phyloP scores from a whole-genome alignment of 1,140 invertebrate species.

The Brachionus calyciflorus region DNA sequence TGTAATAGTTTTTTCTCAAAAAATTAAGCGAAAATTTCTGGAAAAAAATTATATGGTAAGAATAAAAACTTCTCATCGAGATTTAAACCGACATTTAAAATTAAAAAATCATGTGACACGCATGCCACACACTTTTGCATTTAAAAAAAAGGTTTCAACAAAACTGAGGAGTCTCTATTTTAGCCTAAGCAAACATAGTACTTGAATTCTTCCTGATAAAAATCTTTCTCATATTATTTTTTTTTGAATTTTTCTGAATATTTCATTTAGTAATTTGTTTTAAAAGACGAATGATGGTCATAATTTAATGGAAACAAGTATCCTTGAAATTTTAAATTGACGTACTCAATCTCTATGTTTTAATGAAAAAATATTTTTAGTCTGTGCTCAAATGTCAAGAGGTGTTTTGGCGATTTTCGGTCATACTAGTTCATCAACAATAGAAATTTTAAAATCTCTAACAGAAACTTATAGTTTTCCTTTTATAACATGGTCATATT shows the following conservation, averaged over 20 bases:
- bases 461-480: conserved; percentile 93
- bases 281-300: conserved; percentile 15
- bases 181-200: too few relatives aligned
- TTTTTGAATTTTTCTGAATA: neutral
- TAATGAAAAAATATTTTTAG: conserved; percentile 61
- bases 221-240: neutral
- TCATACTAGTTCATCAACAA: conserved; percentile 82
- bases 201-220: too few relatives aligned
- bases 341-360: neutral
- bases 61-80: too few relatives aligned
- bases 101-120: too few relatives aligned
- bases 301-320: conserved; percentile 15
- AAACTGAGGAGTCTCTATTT: too few relatives aligned
- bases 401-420: conserved; percentile 86
- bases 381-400: conserved; percentile 82
- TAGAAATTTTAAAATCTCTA: conserved; percentile 88
- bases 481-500: conserved; percentile 68
- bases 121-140: too few relatives aligned
- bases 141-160: too few relatives aligned
- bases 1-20: too few relatives aligned
- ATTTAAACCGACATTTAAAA: too few relatives aligned
- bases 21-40: too few relatives aligned
- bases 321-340: neutral
- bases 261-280: neutral
- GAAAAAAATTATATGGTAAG: too few relatives aligned